These are phyloP conservation scores for Venturia canescens DNA, from an alignment of 1,140 invertebrate species.

Conservation along the genomic window DNA sequence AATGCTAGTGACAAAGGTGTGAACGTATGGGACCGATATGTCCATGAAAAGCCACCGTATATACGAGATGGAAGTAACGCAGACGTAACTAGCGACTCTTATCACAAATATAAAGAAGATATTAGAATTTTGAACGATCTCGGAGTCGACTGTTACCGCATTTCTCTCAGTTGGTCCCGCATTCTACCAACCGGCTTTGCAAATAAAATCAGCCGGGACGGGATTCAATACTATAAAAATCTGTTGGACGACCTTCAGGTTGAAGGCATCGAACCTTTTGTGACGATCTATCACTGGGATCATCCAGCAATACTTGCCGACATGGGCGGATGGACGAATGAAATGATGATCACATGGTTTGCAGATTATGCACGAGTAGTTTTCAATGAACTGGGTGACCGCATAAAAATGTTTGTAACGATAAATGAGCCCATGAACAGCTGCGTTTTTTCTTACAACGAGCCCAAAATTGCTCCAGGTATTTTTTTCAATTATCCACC, in stretches of 20 bases:
- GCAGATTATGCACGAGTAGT: constrained; percentile 80
- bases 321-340: constrained; percentile 81
- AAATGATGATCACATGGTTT: constrained; percentile 79
- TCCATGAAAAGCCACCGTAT: constrained; percentile 73
- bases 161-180: constrained; percentile 81
- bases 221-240: constrained; percentile 81
- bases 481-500: too few relatives aligned
- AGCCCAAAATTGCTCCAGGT: too few relatives aligned
- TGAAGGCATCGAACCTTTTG: constrained; percentile 81
- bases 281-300: constrained; percentile 86
- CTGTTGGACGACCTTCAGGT: constrained; percentile 79
- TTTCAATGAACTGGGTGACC: constrained; percentile 79
- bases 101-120: constrained; percentile 77
- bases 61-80: constrained; percentile 76
- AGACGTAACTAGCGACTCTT: constrained; percentile 72
- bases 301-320: constrained; percentile 81
- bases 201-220: constrained; percentile 75
- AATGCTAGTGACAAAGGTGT: constrained; percentile 76
- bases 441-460: too few relatives aligned
- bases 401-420: constrained; percentile 71
- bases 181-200: constrained; percentile 77
- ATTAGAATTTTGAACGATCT: constrained; percentile 74
- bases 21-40: constrained; percentile 78
- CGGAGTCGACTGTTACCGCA: constrained; percentile 76
- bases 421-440: too few relatives aligned